These are phyloP conservation scores for Sapayoa aenigma DNA, from an alignment of 2,113 vertebrate genomes.

Conservation along the genomic window DNA sequence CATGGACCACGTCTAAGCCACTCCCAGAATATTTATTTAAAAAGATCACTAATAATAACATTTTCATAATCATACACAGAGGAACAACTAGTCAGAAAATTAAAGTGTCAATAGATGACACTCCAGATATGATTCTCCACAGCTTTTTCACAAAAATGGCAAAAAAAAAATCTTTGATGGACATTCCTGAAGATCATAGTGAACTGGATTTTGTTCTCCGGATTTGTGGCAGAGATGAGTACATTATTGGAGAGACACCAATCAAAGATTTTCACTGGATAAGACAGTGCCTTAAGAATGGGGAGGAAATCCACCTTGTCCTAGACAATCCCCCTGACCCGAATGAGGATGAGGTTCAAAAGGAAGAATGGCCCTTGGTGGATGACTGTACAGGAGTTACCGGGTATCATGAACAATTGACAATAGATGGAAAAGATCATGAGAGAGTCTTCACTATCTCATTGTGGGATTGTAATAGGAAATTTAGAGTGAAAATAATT, in stretches of 20 bases:
- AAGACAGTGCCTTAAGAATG: slow-evolving; percentile 91
- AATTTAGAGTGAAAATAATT: slow-evolving; percentile 92
- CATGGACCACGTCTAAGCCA: slow-evolving; percentile 87
- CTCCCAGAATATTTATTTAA: slow-evolving; percentile 86
- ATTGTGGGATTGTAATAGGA: slow-evolving; percentile 95
- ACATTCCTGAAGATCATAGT: slow-evolving; percentile 83
- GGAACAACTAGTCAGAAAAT: slow-evolving; percentile 90
- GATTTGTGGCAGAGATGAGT: slow-evolving; percentile 95
- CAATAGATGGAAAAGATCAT: slow-evolving; percentile 93
- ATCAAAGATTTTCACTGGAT: slow-evolving; percentile 94
- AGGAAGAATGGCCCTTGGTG: slow-evolving; percentile 95
- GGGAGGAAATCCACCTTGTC: slow-evolving; percentile 93
- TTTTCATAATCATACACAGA: slow-evolving; percentile 90
- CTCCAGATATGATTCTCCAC: slow-evolving; percentile 84
- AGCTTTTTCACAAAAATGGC: slow-evolving; percentile 90
- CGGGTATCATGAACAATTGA: slow-evolving; percentile 94
- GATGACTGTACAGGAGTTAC: slow-evolving; percentile 95
- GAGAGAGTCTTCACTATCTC: slow-evolving; percentile 97
- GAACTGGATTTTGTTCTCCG: slow-evolving; percentile 90
- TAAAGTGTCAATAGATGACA: slow-evolving; percentile 90
- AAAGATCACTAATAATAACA: slow-evolving; percentile 84
- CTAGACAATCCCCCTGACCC: slow-evolving; percentile 85
- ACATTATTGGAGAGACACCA: slow-evolving; percentile 86
- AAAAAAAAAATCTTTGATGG: slow-evolving; percentile 89
- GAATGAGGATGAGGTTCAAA: slow-evolving; percentile 84